Evolutionary conservation across 2,113 vertebrate genomes (phyloP), one percentile per base, ranked within the genome.

Genomic region (Sceloporus undulatus): DNA sequence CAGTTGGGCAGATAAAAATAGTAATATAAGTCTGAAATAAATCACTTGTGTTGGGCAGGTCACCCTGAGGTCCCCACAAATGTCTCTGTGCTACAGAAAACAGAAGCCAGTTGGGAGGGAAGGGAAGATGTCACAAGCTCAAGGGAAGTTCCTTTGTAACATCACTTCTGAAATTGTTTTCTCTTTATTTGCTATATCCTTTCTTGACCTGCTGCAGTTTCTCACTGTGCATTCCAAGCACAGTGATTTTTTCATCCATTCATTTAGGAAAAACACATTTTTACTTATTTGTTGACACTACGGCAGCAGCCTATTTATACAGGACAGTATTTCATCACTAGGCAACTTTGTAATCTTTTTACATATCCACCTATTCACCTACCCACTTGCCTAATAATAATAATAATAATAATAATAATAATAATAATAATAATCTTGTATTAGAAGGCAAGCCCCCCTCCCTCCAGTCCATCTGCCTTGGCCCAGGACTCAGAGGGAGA

Each of bases 1-100:
- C 91, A 92, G 86, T 89, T 76, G 91, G 86, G 90, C 83, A 90
- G 79, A 90, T 88, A 90, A 95, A 94, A 92, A 92, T 92, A 92
- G 77, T 87, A 89, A 81, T 91, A 88, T 82, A 90, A 94, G 87
- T 78, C 74, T 91, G 85, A 88, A 93, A 92, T 91, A 91, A 93
- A 94, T 94, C 90, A 93, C 88, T 92, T 77, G 84, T 84, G 19
- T 85, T 90, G 81, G 73, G 89, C 81, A 85, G 70, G 75, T 83
- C 91, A 90, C 79, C 87, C 78, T 40, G 84, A n/a, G 54, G 80
- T 93, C 87, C 71, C 42, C 89, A 73, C 56, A 27, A 75, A 77
- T 84, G 92, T 86, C 83, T 93, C 83, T 82, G 71, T 94, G 76
- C 21, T 62, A 2, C 59, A 62, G 1, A 62, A 13, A 62, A 14